Conservation (phyloP, 2,888 invertebrate genomes). For the Archips xylosteana region DNA sequence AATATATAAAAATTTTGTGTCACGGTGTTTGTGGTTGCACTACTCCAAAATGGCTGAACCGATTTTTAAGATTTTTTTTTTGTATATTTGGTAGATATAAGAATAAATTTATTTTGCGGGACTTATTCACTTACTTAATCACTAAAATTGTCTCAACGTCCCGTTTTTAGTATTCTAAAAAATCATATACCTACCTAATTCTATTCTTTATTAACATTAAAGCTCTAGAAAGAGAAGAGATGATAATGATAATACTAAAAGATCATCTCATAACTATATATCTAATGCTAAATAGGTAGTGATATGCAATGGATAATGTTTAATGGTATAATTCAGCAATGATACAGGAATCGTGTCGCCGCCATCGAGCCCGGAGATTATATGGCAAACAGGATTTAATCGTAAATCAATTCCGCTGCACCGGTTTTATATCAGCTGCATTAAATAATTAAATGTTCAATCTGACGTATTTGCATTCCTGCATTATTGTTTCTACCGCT, state of each 20-base stretch:
- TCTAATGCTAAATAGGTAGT: neutral
- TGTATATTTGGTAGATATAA: too few species aligned
- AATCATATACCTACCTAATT: too few species aligned
- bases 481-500: neutral
- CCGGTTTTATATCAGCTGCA: slow-evolving; percentile 65
- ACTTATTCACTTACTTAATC: too few species aligned
- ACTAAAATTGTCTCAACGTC: too few species aligned
- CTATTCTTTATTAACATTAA: neutral
- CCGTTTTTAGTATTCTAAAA: too few species aligned
- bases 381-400: slow-evolving; percentile 76
- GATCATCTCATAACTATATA: neutral
- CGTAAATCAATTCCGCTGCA: slow-evolving; percentile 72
- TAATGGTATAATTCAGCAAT: slow-evolving; percentile 62
- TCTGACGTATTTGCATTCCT: slow-evolving; percentile 31
- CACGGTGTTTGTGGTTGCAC: too few species aligned
- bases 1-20: too few species aligned
- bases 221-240: too few species aligned
- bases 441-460: slow-evolving; percentile 56
- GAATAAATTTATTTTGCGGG: too few species aligned
- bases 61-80: too few species aligned
- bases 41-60: too few species aligned
- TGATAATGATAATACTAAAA: neutral
- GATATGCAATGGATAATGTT: neutral
- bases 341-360: slow-evolving; percentile 77
- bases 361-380: slow-evolving; percentile 70